Base-by-base conservation (phyloP, 2,888 invertebrate genomes). In the Amiota communis region DNA sequence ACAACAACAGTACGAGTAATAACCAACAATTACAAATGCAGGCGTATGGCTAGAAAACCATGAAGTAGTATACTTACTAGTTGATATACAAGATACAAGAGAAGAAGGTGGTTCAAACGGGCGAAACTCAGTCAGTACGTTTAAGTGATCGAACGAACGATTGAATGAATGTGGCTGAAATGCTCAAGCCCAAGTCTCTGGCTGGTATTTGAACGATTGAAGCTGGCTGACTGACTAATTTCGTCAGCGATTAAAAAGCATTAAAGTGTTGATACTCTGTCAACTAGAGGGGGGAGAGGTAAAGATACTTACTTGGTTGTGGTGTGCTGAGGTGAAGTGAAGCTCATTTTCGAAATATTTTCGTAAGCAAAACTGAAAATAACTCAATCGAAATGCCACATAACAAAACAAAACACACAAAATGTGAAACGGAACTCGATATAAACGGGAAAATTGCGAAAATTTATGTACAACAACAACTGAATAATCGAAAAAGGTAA, bases 351-450 rank as follows among this genome's bases (percentile, higher is more conserved):
- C 78, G 76, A 78, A 78, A 78, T 78, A 78, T 73, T 77, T 36
- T 77, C 2, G n/a, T 36, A 46, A n/a, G n/a, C 57, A 8, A 47
- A 23, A 15, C 57, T 75, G 78, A 70, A 85, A 85, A 83, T 85
- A 82, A 81, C 86, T 86, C 84, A 86, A 86, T 86, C 81, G 86
- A 86, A 86, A 86, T 85, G 83, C 82, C 86, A 71, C 72, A 36
- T 36, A 36, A 36, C 36, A 36, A 36, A 36, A 6, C 36, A 36
- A 36, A 36, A 68, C 71, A 75, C 72, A 68, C 56, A 23, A 59
- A n/a, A 63, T 36, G 46, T 46, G 46, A 47, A 83, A 85, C 84
- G 85, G 75, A 83, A 82, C 79, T 83, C 79, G 77, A 74, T 75
- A 78, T 81, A 17, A 13, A 10, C 46, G 15, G 15, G 57, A 59